phyloP scores from a whole-genome alignment of 2,797 vertebrate species.

The Ibycter americanus region DNA sequence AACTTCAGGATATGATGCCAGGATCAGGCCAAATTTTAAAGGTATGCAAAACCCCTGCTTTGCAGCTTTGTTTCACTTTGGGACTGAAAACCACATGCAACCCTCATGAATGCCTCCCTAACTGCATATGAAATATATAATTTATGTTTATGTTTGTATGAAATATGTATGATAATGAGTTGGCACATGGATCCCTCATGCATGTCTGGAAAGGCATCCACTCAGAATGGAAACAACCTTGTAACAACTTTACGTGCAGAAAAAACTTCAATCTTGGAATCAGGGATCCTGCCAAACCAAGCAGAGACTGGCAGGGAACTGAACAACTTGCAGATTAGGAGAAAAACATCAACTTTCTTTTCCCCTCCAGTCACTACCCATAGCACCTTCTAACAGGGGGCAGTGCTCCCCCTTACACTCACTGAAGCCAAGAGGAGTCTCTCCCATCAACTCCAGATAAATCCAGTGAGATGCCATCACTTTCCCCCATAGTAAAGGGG shows the following conservation, averaged over 20 bases:
- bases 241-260: background rate
- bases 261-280: background rate
- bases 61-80: background rate
- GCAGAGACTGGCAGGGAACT: background rate
- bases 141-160: background rate
- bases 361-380: background rate
- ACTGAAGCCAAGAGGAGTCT: background rate
- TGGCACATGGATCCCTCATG: background rate
- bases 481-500: fast-evolving
- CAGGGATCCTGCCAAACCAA: background rate
- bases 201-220: background rate
- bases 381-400: background rate
- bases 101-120: background rate
- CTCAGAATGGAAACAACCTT: background rate
- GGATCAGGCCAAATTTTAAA: conserved; percentile 99
- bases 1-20: conserved; percentile 97
- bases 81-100: background rate
- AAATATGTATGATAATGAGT: background rate
- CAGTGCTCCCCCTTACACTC: background rate
- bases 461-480: background rate
- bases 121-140: background rate
- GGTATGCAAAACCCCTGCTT: conserved; percentile 75
- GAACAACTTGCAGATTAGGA: background rate
- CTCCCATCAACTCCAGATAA: background rate
- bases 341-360: background rate